Evolutionary conservation across 2,113 vertebrate species (phyloP).

Genomic region (Myrmecobius fasciatus): DNA sequence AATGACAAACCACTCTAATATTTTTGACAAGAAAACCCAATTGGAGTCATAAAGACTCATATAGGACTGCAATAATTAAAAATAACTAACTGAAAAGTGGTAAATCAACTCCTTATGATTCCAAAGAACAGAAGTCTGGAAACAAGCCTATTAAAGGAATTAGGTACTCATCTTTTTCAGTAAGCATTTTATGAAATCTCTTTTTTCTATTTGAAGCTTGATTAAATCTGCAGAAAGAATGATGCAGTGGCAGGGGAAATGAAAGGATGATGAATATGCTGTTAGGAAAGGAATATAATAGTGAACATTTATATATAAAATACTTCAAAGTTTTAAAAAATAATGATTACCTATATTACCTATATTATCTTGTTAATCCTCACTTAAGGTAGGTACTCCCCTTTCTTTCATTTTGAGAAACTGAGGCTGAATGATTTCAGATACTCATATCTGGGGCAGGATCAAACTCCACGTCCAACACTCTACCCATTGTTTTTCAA

Average conservation of each 20-base stretch:
- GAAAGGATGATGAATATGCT: neutral
- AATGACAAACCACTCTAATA: no score
- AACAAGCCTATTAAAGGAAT: neutral
- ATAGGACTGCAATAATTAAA: no score
- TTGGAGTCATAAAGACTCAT: no score
- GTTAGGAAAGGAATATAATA: neutral
- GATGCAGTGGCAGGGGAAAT: neutral
- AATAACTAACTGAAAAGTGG: neutral
- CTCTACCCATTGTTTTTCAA: neutral
- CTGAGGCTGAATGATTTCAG: neutral
- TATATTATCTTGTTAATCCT: no score
- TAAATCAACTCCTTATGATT: neutral
- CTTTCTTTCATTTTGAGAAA: no score
- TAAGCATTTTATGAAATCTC: neutral
- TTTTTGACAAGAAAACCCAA: no score
- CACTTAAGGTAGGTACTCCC: no score
- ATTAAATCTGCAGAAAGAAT: neutral
- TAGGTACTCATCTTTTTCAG: neutral
- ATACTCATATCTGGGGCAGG: neutral
- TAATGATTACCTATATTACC: no score
- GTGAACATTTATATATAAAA: neutral
- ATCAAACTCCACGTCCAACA: neutral
- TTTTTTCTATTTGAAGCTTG: neutral
- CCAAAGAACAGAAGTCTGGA: neutral
- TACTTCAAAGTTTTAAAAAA: no score